Conservation (phyloP, 1,140 invertebrate genomes). For the Drosophila persimilis region DNA sequence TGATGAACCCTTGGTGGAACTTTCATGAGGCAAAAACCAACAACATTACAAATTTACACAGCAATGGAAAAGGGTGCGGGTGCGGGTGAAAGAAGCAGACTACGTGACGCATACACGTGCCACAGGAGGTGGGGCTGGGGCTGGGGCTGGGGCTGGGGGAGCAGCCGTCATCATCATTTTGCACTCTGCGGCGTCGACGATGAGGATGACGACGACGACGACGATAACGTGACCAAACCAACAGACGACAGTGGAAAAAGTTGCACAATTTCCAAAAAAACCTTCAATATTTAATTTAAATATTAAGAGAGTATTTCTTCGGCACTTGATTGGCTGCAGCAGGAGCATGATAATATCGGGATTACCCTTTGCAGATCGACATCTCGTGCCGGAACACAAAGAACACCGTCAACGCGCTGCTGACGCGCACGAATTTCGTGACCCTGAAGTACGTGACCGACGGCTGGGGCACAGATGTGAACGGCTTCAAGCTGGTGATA, state of each 20-base stretch:
- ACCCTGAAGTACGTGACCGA: conserved; percentile 97
- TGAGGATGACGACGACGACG: conserved; percentile 24
- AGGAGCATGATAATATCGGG: conserved; percentile 7
- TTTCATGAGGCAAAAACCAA: conserved; percentile 55
- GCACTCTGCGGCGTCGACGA: conserved; percentile 35
- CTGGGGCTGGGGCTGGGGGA: conserved; percentile 9
- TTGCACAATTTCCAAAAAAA: conserved; percentile 2
- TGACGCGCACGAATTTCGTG: conserved; percentile 95
- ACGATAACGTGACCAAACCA: conserved; percentile 41
- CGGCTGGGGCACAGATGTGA: conserved; percentile 93
- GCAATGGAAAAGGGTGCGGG: conserved; percentile 3
- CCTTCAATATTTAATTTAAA: conserved; percentile 20
- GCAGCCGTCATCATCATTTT: conserved; percentile 54
- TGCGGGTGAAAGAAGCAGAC: conserved; percentile 22
- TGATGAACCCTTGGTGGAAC: conserved; percentile 53
- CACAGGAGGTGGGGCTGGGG: conserved; percentile 7
- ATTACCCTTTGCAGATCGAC: conserved; percentile 87
- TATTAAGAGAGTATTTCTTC: conserved; percentile 14
- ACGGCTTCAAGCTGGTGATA: conserved; percentile 96
- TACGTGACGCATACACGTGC: conserved; percentile 56
- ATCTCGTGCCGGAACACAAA: conserved; percentile 95
- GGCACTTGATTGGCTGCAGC: conserved; percentile 28
- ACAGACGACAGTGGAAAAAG: conserved; percentile 39
- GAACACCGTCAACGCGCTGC: conserved; percentile 92
- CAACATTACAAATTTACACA: conserved; percentile 62